A percentile compares a stretch with the other conserved stretches of the same genome.
Conservation (phyloP, 2,797 vertebrate genomes). For the Chaenodraco wilsoni region DNA sequence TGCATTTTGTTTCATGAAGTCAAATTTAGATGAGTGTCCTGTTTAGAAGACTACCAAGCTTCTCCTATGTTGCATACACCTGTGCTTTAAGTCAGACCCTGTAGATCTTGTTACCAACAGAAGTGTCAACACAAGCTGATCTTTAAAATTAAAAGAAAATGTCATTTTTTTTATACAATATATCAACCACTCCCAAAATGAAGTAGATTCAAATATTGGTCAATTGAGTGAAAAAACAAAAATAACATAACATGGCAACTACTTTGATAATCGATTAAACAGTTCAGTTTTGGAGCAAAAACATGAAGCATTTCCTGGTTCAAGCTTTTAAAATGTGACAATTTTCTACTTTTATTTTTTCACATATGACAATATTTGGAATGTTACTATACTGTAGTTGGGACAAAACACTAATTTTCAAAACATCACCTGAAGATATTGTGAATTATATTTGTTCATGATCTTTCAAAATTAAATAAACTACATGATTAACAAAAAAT, state of each 20-base stretch:
- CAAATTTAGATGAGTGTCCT: slow-evolving; percentile 8
- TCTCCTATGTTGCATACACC: neutral
- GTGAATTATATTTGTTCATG: neutral
- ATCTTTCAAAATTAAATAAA: neutral
- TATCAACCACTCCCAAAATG: neutral
- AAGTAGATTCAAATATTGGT: neutral
- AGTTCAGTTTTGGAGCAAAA: neutral
- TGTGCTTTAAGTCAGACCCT: neutral
- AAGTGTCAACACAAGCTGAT: slow-evolving; percentile 18
- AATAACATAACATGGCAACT: neutral
- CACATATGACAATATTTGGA: neutral
- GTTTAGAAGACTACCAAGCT: neutral
- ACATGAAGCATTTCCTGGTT: neutral
- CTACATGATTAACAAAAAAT: no score
- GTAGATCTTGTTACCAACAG: slow-evolving; percentile 15
- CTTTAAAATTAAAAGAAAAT: slow-evolving; percentile 14
- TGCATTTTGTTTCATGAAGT: slow-evolving; percentile 16
- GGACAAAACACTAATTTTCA: neutral
- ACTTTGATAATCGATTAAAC: neutral
- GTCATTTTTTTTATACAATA: neutral
- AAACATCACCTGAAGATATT: neutral
- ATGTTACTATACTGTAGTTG: neutral
- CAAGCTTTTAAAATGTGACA: neutral
- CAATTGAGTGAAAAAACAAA: neutral
- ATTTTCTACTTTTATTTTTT: neutral